These are phyloP conservation scores for Leguminivora glycinivorella DNA, from an alignment of 1,140 invertebrate species.

Conservation along the genomic window DNA sequence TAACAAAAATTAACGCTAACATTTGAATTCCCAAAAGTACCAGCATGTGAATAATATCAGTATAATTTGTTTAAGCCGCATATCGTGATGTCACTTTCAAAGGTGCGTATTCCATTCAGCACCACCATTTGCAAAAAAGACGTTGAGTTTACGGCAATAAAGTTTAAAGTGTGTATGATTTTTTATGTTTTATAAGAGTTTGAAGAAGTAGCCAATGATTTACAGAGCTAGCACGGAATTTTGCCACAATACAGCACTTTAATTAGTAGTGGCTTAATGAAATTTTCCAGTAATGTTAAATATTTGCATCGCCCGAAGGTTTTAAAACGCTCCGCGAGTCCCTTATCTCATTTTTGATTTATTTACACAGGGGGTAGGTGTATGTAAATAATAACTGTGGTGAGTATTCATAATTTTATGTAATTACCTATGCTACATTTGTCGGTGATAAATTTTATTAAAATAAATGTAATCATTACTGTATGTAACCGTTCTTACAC, in stretches of 20 bases:
- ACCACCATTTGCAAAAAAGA: not conserved
- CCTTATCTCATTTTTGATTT: slow-evolving; percentile 32
- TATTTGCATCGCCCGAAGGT: slow-evolving; percentile 42
- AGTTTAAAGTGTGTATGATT: not conserved
- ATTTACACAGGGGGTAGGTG: not conserved
- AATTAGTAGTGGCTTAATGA: slow-evolving; percentile 51
- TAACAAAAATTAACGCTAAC: slow-evolving; percentile 22
- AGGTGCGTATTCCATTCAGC: not conserved
- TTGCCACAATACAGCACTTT: slow-evolving; percentile 49
- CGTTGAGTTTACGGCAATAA: not conserved
- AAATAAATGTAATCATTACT: too few species aligned
- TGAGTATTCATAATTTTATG: not conserved
- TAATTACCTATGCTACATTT: too few species aligned
- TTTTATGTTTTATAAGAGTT: not conserved
- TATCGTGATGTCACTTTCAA: not conserved
- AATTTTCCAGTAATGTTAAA: slow-evolving; percentile 48
- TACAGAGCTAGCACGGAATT: slow-evolving; percentile 35
- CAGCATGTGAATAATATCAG: slow-evolving; percentile 16
- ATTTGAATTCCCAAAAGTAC: slow-evolving; percentile 20
- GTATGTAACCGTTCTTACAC: too few species aligned
- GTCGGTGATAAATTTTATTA: too few species aligned
- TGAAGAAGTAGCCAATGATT: slow-evolving; percentile 4
- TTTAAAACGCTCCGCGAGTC: slow-evolving; percentile 37
- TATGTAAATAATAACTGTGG: not conserved
- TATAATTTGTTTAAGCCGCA: slow-evolving; percentile 44